phyloP scores from a whole-genome alignment of 2,113 vertebrate genomes.

The Etheostoma spectabile region DNA sequence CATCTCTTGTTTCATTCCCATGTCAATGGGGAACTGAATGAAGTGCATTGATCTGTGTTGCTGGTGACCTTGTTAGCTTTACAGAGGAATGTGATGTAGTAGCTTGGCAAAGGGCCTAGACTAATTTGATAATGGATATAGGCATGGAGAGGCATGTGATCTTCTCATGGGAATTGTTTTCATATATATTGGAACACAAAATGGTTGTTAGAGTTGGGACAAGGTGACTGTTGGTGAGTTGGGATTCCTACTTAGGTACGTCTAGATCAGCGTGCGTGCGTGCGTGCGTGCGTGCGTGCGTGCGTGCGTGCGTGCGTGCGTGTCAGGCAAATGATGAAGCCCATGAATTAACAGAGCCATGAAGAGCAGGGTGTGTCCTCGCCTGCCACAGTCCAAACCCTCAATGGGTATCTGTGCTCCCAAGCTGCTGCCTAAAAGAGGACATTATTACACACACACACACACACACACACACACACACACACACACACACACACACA shows the following conservation, averaged over 20 bases:
- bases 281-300: constrained; percentile 25
- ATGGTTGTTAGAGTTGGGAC: constrained; percentile 32
- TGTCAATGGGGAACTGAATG: constrained; percentile 19
- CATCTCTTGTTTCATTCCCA: background rate
- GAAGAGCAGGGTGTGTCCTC: constrained; percentile 73
- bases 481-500: constrained; percentile 11
- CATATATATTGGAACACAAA: constrained; percentile 8
- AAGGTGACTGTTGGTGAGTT: constrained; percentile 39
- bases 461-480: constrained; percentile 10
- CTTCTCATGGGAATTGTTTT: constrained; percentile 28
- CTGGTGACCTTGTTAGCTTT: constrained; percentile 8
- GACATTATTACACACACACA: constrained; percentile 62
- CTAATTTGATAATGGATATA: constrained; percentile 19
- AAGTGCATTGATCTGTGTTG: constrained; percentile 34
- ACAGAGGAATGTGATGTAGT: constrained; percentile 25
- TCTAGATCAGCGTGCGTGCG: constrained; percentile 10
- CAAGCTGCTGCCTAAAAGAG: constrained; percentile 66
- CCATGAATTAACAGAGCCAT: constrained; percentile 46
- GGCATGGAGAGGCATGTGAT: constrained; percentile 18
- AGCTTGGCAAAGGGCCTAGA: background rate
- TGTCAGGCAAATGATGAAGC: constrained; percentile 29
- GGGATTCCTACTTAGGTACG: constrained; percentile 19
- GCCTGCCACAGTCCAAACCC: constrained; percentile 65
- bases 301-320: constrained; percentile 23
- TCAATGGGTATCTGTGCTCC: constrained; percentile 78